Evolutionary conservation across 2,888 invertebrate genomes (phyloP).

Genomic region (Acanthosepion lycidas): DNA sequence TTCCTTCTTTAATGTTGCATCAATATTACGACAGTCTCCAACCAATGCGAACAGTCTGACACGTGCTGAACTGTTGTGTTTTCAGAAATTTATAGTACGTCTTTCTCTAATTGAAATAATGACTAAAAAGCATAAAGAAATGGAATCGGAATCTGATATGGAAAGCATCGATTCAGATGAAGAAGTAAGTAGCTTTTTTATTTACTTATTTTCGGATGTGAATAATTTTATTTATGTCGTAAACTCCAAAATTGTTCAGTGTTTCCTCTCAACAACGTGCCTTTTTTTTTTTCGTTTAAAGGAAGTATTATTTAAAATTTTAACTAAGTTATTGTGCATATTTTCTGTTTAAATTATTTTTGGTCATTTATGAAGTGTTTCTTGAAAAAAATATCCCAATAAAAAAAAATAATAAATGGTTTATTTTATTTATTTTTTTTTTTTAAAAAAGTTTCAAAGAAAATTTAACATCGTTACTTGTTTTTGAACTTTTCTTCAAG

Average conservation of each 20-base stretch:
- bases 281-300: too few relatives aligned
- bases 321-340: too few relatives aligned
- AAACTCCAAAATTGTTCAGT: background rate
- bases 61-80: background rate
- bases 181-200: slow-evolving; percentile 34
- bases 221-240: background rate
- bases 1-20: background rate
- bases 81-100: background rate
- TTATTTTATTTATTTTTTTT: too few relatives aligned
- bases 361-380: too few relatives aligned
- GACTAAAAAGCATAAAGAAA: slow-evolving; percentile 13
- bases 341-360: too few relatives aligned
- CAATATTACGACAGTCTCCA: background rate
- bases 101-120: background rate
- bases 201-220: background rate
- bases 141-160: slow-evolving; percentile 47
- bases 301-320: too few relatives aligned
- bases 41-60: background rate
- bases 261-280: too few relatives aligned
- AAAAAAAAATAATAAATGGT: too few relatives aligned
- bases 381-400: too few relatives aligned
- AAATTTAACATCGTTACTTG: too few relatives aligned
- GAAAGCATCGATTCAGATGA: slow-evolving; percentile 51
- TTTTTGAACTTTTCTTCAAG: too few relatives aligned
- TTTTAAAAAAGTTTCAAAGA: too few relatives aligned